A percentile compares a stretch with the other conserved stretches of the same genome.
These are phyloP conservation scores for Pangasius djambal DNA, from an alignment of 2,797 vertebrate genomes.

Conservation along the genomic window DNA sequence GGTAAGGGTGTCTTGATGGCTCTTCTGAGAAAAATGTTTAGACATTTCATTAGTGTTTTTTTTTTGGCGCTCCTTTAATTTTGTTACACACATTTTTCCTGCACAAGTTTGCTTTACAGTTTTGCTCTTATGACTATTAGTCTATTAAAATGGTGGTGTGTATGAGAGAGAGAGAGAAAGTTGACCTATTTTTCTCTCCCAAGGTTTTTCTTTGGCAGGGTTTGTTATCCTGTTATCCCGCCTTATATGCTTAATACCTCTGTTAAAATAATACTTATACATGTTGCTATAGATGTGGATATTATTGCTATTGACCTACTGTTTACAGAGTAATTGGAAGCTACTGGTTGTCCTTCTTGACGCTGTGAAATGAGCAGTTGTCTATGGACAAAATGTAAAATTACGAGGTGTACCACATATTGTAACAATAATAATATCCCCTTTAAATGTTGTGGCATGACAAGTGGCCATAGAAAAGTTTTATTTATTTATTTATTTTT, in stretches of 20 bases:
- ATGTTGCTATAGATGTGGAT: not conserved
- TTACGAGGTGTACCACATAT: not conserved
- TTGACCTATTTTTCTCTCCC: not conserved
- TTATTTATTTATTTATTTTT: too few species aligned
- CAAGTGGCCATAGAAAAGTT: not conserved
- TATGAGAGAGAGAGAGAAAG: too few species aligned
- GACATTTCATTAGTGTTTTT: not conserved
- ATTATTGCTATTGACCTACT: not conserved
- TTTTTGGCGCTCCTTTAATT: not conserved
- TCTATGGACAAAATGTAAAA: not conserved
- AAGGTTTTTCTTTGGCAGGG: not conserved
- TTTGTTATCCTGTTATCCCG: not conserved
- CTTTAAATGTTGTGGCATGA: not conserved
- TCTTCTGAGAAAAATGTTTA: conserved; percentile 63
- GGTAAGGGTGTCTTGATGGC: conserved; percentile 28
- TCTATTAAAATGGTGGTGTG: too few species aligned
- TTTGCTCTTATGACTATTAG: not conserved
- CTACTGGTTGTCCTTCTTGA: not conserved
- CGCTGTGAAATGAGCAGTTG: too few species aligned
- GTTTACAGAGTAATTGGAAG: not conserved
- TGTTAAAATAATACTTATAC: not conserved
- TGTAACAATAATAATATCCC: not conserved
- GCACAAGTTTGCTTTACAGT: not conserved
- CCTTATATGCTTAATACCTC: too few species aligned
- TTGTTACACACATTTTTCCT: not conserved